Base-by-base conservation (phyloP, 2,113 vertebrate genomes). In the Gavialis gangeticus region DNA sequence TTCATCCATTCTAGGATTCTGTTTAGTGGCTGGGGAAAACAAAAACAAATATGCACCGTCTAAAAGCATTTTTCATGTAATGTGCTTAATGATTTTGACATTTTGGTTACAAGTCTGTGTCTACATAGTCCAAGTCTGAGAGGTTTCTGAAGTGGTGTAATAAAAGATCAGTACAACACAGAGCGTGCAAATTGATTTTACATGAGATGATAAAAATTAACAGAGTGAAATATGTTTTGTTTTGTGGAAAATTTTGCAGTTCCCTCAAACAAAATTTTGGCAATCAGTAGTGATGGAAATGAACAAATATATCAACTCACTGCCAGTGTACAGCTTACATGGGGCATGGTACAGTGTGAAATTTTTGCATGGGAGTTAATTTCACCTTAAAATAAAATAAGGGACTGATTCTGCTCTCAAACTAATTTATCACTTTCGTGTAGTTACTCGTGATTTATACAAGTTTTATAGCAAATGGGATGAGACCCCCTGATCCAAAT, bases 1-100 rank as follows among this genome's bases (percentile, higher is more conserved):
- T 88, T 89, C 93, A 93, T 85, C 46, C 30, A 93, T 92, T 85
- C 27, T 63, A 60, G 59, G 17, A 69, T 94, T 80, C 73, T 82
- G 12, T 88, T n/a, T 82, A 54, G 34, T 57, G 22, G 28, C 66
- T 80, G 86, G 71, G 63, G 73, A 86, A 95, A 64, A 57, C 56
- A 93, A 27, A 56, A 62, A 58, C 10, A 77, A 81, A 30, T 66
- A n/a, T 59, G 3, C 3, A 1, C 77, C 89, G 17, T n/a, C 21
- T 87, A 58, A 75, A 92, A 94, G 24, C 55, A 75, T 86, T 92
- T 92, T 21, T 89, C 25, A 21, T 75, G 10, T 59, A 80, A 73
- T 81, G 16, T 83, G 5, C 58, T 87, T 87, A 76, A 92, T 64
- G 79, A 57, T 85, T 76, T 25, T 71, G 69, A 66, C 7, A 17